Evolutionary conservation across 2,888 invertebrate species (phyloP), one percentile per base, ranked within the genome.

Genomic region (Scaptomyza reducta): DNA sequence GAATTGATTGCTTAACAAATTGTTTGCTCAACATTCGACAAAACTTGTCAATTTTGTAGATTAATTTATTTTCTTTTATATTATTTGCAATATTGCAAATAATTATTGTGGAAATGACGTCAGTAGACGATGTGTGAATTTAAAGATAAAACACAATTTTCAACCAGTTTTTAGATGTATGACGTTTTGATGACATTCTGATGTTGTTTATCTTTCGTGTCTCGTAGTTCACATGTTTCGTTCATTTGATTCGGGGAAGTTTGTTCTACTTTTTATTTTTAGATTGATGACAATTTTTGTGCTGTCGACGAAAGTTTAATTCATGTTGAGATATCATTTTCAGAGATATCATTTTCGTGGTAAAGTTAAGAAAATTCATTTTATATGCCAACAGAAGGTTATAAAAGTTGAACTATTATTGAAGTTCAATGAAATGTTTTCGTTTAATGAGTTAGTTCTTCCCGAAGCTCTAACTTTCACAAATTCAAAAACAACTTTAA

Each of bases 61-160:
- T 16, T 35, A 54, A 11, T 14, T 38, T 40, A 1, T 2, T n/a
- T 29, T 2, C 13, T 29, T n/a, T 40, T 10, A 33, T 22, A 42
- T n/a, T 18, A 45, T 41, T 42, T 38, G 4, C 64, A 70, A 40
- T 57, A 40, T 18, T 6, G 22, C 33, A 16, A 27, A 41, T 18
- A 25, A 31, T 29, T 31, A 56, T 22, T 38, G 42, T 25, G 10
- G 13, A 16, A 29, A 74, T 72, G 74, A 74, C 63, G 73, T 74
- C 73, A 74, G 56, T 22, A 7, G 18, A 9, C 31, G 9, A 46
- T 2, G 72, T 73, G 74, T 44, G 56, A 74, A 74, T 59, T 59
- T 14, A 2, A 16, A 55, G 47, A 63, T 69, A 63, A 74, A 49
- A 61, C 51, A 50, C 44, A 50, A 41, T 11, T 40, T 45, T 63